Conservation (phyloP, 1,140 invertebrate genomes). For the Belonocnema kinseyi region DNA sequence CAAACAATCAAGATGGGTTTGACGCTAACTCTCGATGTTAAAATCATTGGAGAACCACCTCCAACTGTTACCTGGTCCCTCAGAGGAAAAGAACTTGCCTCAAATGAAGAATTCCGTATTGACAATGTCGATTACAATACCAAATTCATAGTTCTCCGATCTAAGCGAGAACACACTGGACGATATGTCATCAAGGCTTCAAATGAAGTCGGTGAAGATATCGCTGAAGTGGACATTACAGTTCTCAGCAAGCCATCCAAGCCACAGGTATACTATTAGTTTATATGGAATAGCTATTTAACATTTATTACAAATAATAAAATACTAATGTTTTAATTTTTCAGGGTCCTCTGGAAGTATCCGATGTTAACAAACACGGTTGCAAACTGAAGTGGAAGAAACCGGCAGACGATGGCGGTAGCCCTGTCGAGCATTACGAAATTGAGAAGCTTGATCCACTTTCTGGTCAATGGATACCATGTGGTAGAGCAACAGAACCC, state of each 20-base stretch:
- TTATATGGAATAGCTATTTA: too few relatives aligned
- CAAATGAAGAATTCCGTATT: constrained; percentile 83
- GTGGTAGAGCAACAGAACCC: constrained; percentile 86
- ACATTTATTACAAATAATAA: too few relatives aligned
- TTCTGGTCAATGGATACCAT: constrained; percentile 94
- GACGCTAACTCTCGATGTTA: constrained; percentile 92
- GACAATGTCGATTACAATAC: constrained; percentile 94
- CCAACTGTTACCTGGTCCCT: constrained; percentile 94
- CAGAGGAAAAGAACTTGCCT: constrained; percentile 84
- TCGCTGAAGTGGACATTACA: constrained; percentile 92
- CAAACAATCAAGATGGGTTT: constrained; percentile 93
- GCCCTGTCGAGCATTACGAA: constrained; percentile 96
- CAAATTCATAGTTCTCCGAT: constrained; percentile 90
- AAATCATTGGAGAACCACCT: constrained; percentile 95
- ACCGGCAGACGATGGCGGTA: constrained; percentile 93
- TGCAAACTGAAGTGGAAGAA: constrained; percentile 96
- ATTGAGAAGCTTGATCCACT: constrained; percentile 97
- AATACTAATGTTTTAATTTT: constrained; percentile 72
- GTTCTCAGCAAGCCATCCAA: constrained; percentile 82
- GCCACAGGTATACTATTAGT: constrained; percentile 61
- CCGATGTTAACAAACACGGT: constrained; percentile 94
- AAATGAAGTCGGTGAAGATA: constrained; percentile 96
- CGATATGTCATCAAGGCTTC: constrained; percentile 94
- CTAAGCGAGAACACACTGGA: constrained; percentile 89
- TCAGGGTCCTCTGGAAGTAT: constrained; percentile 91